These are phyloP conservation scores for Lasioglossum malachurum DNA, from an alignment of 2,888 invertebrate genomes.

Conservation along the genomic window DNA sequence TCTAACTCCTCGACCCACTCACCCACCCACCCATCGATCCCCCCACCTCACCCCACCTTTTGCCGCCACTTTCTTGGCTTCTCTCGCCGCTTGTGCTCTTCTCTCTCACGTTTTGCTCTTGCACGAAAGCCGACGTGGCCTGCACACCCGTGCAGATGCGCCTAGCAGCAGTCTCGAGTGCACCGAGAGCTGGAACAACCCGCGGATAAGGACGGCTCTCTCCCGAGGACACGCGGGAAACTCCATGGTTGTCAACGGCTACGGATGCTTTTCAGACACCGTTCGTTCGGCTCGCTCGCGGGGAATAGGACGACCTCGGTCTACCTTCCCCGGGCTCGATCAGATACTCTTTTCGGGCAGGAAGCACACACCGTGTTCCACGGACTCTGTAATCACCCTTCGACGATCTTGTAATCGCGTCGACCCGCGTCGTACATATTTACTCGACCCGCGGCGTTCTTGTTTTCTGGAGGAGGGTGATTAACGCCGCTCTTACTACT, in stretches of 20 bases:
- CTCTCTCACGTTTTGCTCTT: conserved; percentile 68
- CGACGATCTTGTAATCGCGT: neutral
- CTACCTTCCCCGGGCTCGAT: neutral
- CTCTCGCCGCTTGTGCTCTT: conserved; percentile 65
- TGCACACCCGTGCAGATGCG: conserved; percentile 72
- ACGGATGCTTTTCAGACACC: neutral
- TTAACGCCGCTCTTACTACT: neutral
- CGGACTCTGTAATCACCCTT: neutral
- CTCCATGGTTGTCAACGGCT: neutral
- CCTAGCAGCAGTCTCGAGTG: conserved; percentile 66
- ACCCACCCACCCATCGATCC: conserved; percentile 66
- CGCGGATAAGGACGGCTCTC: conserved; percentile 22
- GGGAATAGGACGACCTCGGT: neutral
- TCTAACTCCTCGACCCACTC: conserved; percentile 48
- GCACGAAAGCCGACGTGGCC: conserved; percentile 72
- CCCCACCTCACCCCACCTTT: conserved; percentile 45
- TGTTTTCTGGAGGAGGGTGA: neutral
- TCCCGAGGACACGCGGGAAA: conserved; percentile 39
- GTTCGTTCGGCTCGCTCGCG: neutral
- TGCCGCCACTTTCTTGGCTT: conserved; percentile 73
- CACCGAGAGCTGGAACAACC: conserved; percentile 61
- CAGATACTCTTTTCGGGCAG: neutral
- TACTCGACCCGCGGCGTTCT: neutral
- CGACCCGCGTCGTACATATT: neutral
- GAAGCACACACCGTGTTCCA: neutral